These are phyloP conservation scores for Microcebus murinus DNA, from an alignment of 2,113 vertebrate genomes.

Conservation along the genomic window DNA sequence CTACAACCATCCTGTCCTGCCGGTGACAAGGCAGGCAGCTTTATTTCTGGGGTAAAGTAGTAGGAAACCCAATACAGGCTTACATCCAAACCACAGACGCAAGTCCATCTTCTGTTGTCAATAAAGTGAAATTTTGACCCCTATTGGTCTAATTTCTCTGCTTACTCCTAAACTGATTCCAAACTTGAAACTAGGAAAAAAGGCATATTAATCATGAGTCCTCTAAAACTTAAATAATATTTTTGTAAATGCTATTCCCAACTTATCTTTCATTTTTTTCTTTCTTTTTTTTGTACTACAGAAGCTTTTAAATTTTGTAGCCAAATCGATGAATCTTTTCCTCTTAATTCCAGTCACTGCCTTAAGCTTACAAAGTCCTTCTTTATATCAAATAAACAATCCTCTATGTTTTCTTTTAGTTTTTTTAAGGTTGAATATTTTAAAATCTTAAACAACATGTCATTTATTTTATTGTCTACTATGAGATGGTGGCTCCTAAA, in stretches of 20 bases:
- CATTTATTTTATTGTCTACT: neutral
- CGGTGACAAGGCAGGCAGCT: neutral
- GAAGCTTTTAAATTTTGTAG: neutral
- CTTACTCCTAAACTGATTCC: neutral
- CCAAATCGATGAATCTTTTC: neutral
- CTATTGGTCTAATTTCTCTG: neutral
- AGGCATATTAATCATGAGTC: neutral
- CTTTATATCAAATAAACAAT: neutral
- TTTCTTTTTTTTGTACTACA: neutral
- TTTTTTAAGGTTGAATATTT: neutral
- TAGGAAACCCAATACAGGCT: neutral
- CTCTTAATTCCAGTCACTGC: neutral
- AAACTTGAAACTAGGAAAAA: neutral
- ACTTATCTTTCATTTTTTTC: neutral
- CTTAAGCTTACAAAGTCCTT: neutral
- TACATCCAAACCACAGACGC: neutral
- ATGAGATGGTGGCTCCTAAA: neutral
- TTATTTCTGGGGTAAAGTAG: neutral
- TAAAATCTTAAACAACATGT: neutral
- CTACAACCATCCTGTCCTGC: neutral
- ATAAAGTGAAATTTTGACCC: neutral
- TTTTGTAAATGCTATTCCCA: neutral
- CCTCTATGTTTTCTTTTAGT: neutral
- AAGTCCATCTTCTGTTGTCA: neutral
- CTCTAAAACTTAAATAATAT: neutral